A percentile compares a stretch with the other conserved stretches of the same genome.
phyloP scores from a whole-genome alignment of 1,140 invertebrate species.

The Bombus sibiricus region DNA sequence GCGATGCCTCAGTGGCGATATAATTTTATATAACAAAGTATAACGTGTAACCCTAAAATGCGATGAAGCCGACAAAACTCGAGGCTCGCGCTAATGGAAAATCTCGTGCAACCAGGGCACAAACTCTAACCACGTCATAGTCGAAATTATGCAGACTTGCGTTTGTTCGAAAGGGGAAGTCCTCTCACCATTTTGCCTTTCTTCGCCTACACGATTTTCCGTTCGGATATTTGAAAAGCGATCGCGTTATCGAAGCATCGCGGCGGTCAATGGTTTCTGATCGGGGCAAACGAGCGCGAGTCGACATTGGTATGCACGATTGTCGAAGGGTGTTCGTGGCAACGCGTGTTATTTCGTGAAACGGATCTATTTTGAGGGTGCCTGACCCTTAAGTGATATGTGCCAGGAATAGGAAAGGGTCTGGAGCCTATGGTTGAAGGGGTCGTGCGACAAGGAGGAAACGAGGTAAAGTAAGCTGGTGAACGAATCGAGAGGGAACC shows the following conservation, averaged over 20 bases:
- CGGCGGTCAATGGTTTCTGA: constrained; percentile 44
- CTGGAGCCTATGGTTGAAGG: constrained; percentile 37
- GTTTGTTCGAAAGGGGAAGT: neutral
- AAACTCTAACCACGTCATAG: neutral
- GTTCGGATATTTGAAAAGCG: constrained; percentile 27
- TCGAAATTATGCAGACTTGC: neutral
- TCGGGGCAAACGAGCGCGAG: constrained; percentile 40
- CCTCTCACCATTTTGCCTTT: neutral
- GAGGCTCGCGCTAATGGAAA: constrained; percentile 29
- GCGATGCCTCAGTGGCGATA: neutral
- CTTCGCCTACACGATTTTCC: constrained; percentile 9
- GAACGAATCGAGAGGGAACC: neutral
- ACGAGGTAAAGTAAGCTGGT: neutral
- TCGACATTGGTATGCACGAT: constrained; percentile 75
- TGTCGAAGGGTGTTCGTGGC: constrained; percentile 75
- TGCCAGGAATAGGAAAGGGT: constrained; percentile 78
- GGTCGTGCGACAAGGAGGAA: constrained; percentile 6
- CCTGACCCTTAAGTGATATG: constrained; percentile 81
- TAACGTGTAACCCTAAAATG: neutral
- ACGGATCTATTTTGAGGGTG: constrained; percentile 80
- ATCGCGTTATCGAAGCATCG: constrained; percentile 24
- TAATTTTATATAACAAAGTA: neutral
- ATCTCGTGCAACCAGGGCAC: neutral
- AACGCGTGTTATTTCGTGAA: constrained; percentile 79
- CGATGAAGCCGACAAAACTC: neutral